Evolutionary conservation across 2,797 vertebrate species (phyloP), one percentile per base, ranked within the genome.

Genomic region (Hyperoplus immaculatus): DNA sequence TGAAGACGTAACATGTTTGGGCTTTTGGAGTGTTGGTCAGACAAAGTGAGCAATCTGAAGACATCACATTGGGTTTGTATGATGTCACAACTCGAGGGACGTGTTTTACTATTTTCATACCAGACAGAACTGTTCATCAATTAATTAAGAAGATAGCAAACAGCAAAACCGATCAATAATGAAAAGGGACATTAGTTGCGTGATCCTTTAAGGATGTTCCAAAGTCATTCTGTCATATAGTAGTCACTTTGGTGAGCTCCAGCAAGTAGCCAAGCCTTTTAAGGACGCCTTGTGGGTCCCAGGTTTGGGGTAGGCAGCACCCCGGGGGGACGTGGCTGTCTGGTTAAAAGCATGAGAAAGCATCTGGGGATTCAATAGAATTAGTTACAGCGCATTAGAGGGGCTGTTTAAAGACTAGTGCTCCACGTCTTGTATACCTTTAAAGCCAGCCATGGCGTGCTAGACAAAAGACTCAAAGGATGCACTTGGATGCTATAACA

Each of bases 361-460:
- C 78, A 60, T 70, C 59, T 81, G 46, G 75, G 74, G 67, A 39
- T 68, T 78, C 68, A 58, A 16, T 11, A 59, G 78, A 74, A 84
- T 80, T 70, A 85, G 87, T 83, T 75, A 66, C 76, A 82, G 69
- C 29, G 64, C 75, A 83, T 83, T 72, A 59, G 68, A 29, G 29
- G 29, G 71, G 18, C 77, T 70, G 68, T 78, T 72, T 38, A 80
- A 77, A 87, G 58, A 66, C 77, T 55, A 8, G 6, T 41, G 38
- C 75, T 77, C 46, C 69, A 64, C 83, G 80, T 84, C 78, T 53
- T 76, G 38, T 29, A 29, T 29, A 29, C 81, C 67, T 74, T 73
- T 56, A 78, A 68, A 76, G 77, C 70, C 57, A 58, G 57, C 73
- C 75, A 46, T 69, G 68, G 67, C 36, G 41, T 50, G 58, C 69